Evolutionary conservation across 2,113 vertebrate genomes (phyloP).

Genomic region (Morone chrysops): DNA sequence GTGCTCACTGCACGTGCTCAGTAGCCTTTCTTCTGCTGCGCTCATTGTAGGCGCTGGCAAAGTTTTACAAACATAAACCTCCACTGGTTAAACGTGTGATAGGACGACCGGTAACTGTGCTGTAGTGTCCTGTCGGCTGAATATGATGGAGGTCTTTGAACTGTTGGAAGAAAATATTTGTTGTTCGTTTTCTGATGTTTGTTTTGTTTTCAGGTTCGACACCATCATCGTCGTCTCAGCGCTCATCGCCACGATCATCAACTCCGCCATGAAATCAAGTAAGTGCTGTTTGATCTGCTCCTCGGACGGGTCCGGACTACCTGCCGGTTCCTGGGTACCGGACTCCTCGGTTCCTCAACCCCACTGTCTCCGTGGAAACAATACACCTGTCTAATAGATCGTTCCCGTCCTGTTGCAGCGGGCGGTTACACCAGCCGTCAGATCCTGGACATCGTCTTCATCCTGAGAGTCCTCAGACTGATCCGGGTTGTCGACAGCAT

Average conservation of each 20-base stretch:
- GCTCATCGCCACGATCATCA: slow-evolving; percentile 88
- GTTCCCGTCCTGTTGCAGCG: slow-evolving; percentile 48
- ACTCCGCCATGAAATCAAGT: slow-evolving; percentile 88
- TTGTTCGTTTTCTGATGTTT: neutral
- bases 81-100: too few relatives aligned
- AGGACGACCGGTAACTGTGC: too few relatives aligned
- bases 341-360: too few relatives aligned
- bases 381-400: neutral
- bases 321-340: too few relatives aligned
- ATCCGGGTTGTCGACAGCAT: slow-evolving; percentile 91
- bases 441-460: slow-evolving; percentile 94
- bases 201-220: slow-evolving; percentile 89
- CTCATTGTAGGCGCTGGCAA: too few relatives aligned
- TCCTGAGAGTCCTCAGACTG: slow-evolving; percentile 90
- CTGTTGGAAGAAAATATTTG: neutral
- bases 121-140: too few relatives aligned
- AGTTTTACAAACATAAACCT: too few relatives aligned
- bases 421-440: slow-evolving; percentile 89
- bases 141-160: neutral
- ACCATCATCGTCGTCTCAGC: slow-evolving; percentile 91
- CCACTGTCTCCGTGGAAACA: too few relatives aligned
- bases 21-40: neutral
- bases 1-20: neutral
- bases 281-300: slow-evolving; percentile 52
- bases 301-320: too few relatives aligned